Percentiles rank a stretch among this genome's conserved stretches.
Evolutionary conservation across 30 jellyfish, hydroid and myxozoan genomes (phyloP).

Genomic region (Turritopsis rubra): DNA sequence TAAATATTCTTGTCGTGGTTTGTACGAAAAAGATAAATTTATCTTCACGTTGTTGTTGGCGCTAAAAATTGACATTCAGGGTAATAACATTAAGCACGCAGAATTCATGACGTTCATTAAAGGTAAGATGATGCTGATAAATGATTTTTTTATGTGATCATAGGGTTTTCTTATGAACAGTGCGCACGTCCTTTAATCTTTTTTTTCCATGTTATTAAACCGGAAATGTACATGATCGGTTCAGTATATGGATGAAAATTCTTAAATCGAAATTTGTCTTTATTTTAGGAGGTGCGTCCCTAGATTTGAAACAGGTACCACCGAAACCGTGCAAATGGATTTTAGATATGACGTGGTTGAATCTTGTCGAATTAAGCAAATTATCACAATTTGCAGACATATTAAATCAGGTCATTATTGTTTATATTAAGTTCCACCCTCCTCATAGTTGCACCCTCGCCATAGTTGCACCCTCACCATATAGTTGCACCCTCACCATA

Average conservation of each 20-base stretch:
- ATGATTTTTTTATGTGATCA: no score
- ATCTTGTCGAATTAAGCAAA: slow-evolving; percentile 70
- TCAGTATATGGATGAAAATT: background rate
- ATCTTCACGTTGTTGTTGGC: slow-evolving; percentile 70
- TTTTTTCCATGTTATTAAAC: no score
- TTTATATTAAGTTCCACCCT: background rate
- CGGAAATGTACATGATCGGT: no score
- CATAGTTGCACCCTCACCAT: background rate
- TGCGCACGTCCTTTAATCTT: background rate
- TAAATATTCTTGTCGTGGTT: slow-evolving; percentile 65
- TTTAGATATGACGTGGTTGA: slow-evolving; percentile 82
- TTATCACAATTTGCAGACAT: slow-evolving; percentile 71
- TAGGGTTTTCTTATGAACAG: background rate
- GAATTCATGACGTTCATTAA: slow-evolving; percentile 66
- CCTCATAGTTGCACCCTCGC: background rate
- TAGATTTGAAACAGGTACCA: slow-evolving; percentile 67
- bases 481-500: background rate
- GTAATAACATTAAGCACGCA: slow-evolving; percentile 46
- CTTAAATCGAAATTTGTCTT: background rate
- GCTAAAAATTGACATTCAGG: slow-evolving; percentile 61
- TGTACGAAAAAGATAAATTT: slow-evolving; percentile 73
- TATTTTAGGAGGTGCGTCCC: slow-evolving; percentile 75
- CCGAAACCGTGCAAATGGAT: slow-evolving; percentile 85
- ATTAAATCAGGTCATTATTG: slow-evolving; percentile 56
- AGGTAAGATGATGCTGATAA: slow-evolving; percentile 21